Conservation (phyloP, 2,113 vertebrate species). For the Tapirus terrestris region DNA sequence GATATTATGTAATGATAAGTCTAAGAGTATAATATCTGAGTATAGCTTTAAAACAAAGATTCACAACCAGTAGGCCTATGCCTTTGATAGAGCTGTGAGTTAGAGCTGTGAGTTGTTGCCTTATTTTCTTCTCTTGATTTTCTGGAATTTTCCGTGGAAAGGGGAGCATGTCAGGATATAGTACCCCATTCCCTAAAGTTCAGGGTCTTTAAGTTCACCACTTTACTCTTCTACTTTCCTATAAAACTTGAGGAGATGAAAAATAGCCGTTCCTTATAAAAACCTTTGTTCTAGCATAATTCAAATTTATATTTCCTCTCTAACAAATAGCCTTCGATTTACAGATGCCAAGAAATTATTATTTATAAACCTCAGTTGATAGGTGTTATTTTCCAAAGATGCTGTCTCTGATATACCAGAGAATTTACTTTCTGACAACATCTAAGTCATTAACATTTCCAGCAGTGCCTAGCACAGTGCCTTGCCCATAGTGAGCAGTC, state of each 20-base stretch:
- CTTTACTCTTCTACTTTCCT: not conserved
- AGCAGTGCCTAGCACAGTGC: not conserved
- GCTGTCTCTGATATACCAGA: not conserved
- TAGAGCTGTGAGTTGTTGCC: not conserved
- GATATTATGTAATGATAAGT: slow-evolving; percentile 30
- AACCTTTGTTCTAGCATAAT: not conserved
- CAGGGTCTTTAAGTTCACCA: not conserved
- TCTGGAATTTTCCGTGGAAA: not conserved
- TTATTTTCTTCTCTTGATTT: slow-evolving; percentile 1
- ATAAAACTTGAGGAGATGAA: slow-evolving; percentile 1
- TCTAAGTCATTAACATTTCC: slow-evolving; percentile 7
- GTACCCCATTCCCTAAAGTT: not conserved
- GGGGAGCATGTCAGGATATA: not conserved
- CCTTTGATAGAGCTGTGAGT: not conserved
- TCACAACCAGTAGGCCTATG: not conserved
- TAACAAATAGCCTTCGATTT: slow-evolving; percentile 39
- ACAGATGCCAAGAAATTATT: not conserved
- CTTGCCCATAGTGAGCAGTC: not conserved
- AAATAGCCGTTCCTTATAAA: not conserved
- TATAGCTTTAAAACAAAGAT: slow-evolving; percentile 19
- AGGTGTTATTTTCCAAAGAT: not conserved
- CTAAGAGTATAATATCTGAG: not conserved
- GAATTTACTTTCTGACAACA: slow-evolving; percentile 28
- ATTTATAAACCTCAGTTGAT: not conserved
- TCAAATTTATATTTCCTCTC: slow-evolving; percentile 19